These are phyloP conservation scores for Chelonia mydas DNA, from an alignment of 2,797 vertebrate genomes.

Conservation along the genomic window DNA sequence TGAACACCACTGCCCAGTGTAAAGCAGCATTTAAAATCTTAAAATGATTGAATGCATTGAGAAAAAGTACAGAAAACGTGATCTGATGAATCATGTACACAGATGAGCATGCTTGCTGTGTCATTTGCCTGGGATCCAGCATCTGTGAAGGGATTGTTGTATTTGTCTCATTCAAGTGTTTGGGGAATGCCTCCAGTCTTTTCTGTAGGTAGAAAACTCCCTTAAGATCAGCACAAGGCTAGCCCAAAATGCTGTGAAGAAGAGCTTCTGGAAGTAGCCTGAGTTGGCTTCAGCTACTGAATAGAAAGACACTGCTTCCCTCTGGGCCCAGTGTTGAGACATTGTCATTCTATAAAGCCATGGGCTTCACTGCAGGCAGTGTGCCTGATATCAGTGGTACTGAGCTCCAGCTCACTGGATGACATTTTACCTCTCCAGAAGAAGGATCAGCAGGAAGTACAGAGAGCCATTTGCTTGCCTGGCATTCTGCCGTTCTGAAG, in stretches of 20 bases:
- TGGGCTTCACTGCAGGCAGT: neutral
- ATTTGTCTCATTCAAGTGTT: neutral
- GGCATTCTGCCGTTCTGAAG: neutral
- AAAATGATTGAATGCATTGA: too few relatives aligned
- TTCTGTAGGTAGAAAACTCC: neutral
- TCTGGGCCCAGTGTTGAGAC: neutral
- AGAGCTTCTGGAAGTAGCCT: neutral
- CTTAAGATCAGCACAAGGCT: neutral
- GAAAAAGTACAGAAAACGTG: too few relatives aligned
- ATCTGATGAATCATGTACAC: neutral
- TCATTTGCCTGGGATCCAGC: neutral
- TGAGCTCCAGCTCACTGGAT: neutral
- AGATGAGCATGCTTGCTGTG: neutral
- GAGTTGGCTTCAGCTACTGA: neutral
- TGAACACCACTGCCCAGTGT: too few relatives aligned
- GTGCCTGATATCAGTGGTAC: too few relatives aligned
- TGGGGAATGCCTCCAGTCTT: neutral
- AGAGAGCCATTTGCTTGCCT: neutral
- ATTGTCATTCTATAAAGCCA: neutral
- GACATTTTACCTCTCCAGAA: neutral
- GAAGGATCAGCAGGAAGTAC: neutral
- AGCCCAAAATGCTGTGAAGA: neutral
- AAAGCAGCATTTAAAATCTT: too few relatives aligned
- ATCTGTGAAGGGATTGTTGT: too few relatives aligned
- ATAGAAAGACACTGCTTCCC: neutral